Evolutionary conservation across 2,888 invertebrate species (phyloP), one percentile per base, ranked within the genome.

Genomic region (Malacosoma neustria): DNA sequence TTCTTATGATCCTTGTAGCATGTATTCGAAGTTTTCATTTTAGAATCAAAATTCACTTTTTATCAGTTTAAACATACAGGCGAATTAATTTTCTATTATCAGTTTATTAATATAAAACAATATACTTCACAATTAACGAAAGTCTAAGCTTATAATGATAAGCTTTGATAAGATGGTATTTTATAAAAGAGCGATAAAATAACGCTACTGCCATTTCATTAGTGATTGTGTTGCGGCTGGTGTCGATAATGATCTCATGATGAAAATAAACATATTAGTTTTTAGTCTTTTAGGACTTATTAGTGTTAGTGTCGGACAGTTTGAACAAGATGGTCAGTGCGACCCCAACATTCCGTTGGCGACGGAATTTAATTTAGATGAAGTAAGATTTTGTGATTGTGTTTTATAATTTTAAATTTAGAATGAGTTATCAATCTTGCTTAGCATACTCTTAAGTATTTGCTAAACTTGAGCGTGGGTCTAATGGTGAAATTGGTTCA

Each of bases 241-340:
- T 34, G 14, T 40, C 38, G 56, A 63, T 46, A 43, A 76, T 79
- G 76, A 70, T 69, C 53, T 61, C 56, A 76, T 75, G 71, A 54
- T 40, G 32, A 64, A 56, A 42, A 47, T 56, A 42, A 48, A 55
- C 40, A 36, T 66, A 35, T 34, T 77, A 59, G 51, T 72, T 51
- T 45, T 73, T 51, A 56, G 60, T 53, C 39, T 67, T 7, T 6
- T 67, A 35, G 64, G 67, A 51, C 49, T 69, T 15, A 40, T 73
- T 30, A 49, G 57, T 46, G 51, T 51, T 42, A 61, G 66, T 64
- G 59, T 57, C 32, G 72, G 63, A 32, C 76, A 77, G 41, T 48
- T 74, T 11, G 38, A 73, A 14, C 72, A 74, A 41, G 12, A 49
- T 40, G 75, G 75, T 60, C 72, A 67, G 34, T 82, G 82, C 43